Conservation (phyloP, 2,797 vertebrate species). For the Crocidura indochinensis region DNA sequence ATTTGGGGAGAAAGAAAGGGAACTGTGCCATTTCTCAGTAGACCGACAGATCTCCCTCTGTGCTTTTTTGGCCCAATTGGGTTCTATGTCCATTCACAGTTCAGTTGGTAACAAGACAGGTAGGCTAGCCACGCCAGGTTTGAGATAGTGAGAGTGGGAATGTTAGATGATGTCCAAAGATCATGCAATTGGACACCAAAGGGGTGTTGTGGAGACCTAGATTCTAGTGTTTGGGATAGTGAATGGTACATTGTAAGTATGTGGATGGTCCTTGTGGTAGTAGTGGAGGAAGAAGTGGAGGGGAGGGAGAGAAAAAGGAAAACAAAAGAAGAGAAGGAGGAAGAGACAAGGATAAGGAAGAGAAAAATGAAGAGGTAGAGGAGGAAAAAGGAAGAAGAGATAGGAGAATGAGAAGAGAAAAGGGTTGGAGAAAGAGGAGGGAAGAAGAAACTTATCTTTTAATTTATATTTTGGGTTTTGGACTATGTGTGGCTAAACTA, state of each 20-base stretch:
- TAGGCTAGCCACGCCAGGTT: neutral
- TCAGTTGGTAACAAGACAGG: accelerated
- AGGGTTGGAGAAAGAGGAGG: neutral
- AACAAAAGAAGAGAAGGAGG: neutral
- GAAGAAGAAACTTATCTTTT: neutral
- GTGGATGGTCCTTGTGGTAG: neutral
- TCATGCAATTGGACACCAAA: neutral
- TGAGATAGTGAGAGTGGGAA: neutral
- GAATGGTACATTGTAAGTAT: neutral
- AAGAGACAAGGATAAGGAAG: neutral
- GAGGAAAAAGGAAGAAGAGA: neutral
- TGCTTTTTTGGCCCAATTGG: neutral
- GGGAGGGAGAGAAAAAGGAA: too few relatives aligned
- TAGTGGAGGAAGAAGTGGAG: neutral
- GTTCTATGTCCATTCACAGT: accelerated
- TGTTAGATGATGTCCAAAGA: neutral
- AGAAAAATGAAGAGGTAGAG: neutral
- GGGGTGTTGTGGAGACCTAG: neutral
- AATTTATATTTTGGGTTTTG: too few relatives aligned
- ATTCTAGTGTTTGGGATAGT: neutral
- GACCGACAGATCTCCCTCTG: accelerated
- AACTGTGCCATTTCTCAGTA: neutral
- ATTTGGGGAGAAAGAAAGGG: neutral
- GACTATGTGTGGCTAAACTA: too few relatives aligned
- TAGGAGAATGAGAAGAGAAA: neutral